These are phyloP conservation scores for Philopotamus ludificatus DNA, from an alignment of 1,140 invertebrate genomes.

Conservation along the genomic window DNA sequence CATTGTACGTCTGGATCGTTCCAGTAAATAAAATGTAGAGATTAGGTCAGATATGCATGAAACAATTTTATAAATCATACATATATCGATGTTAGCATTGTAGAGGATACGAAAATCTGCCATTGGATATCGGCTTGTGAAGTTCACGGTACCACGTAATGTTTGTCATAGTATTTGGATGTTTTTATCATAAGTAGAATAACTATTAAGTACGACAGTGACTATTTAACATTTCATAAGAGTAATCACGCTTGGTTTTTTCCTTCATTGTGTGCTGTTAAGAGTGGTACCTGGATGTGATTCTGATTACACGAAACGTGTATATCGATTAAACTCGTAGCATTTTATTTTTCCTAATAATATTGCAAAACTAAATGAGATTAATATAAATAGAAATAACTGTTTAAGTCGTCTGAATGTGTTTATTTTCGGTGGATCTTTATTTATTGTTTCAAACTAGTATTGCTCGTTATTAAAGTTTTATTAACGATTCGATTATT, in stretches of 20 bases:
- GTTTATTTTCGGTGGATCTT: too few species aligned
- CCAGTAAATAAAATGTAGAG: slow-evolving; percentile 35
- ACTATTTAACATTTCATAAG: too few species aligned
- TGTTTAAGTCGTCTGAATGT: too few species aligned
- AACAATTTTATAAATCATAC: slow-evolving; percentile 42
- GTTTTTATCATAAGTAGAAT: slow-evolving; percentile 21
- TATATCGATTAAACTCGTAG: too few species aligned
- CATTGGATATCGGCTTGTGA: slow-evolving; percentile 32
- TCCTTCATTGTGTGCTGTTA: slow-evolving; percentile 10
- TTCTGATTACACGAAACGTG: too few species aligned
- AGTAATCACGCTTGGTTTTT: slow-evolving; percentile 10
- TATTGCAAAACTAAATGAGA: too few species aligned
- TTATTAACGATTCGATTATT: too few species aligned
- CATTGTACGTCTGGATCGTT: slow-evolving; percentile 30
- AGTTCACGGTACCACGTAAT: slow-evolving; percentile 32
- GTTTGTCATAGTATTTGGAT: slow-evolving; percentile 33
- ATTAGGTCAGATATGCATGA: slow-evolving; percentile 40
- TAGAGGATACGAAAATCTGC: slow-evolving; percentile 35
- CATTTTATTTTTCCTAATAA: too few species aligned
- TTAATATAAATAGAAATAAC: too few species aligned
- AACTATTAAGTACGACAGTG: slow-evolving; percentile 13
- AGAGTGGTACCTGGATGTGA: slow-evolving; percentile 17
- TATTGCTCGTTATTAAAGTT: too few species aligned
- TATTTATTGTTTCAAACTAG: too few species aligned
- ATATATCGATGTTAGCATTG: slow-evolving; percentile 41